Base-by-base conservation (phyloP, 2,113 vertebrate species). In the Morone chrysops region DNA sequence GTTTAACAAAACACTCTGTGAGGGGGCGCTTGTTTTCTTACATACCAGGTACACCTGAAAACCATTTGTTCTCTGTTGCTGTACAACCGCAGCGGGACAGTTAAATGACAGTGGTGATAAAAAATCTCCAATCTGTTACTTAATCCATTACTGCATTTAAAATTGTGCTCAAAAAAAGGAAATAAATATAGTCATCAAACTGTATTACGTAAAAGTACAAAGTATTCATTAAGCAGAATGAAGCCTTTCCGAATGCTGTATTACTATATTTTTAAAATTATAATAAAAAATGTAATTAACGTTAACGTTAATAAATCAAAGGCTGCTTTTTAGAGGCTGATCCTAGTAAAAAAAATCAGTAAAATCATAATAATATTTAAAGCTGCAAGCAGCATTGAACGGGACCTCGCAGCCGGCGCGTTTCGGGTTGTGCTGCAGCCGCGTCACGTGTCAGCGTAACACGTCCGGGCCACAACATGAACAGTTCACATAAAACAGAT, bases 1-100 rank as follows among this genome's bases (percentile, higher is more conserved):
- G 86, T 91, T 92, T 79, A 78, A 86, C 83, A 86, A 72, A 90
- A 56, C 65, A n/a, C 75, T 61, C 66, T 68, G 68, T n/a, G 73
- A 81, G 63, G 31, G 72, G 76, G 14, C 6, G 61, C 81, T 84
- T 89, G 75, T 86, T 90, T 75, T 77, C 47, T 2, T 8, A 60
- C 48, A 16, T n/a, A 71, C 18, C 17, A 12, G 11, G 45, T 60
- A 62, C 62, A 47, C 36, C 41, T 68, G 25, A 81, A 76, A 69
- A 67, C 2, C 70, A 20, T 84, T 71, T 66, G 84, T 83, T 78
- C 53, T 75, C 5, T 31, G 50, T 8, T 40, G 38, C 47, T 22
- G 48, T 48, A 54, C 59, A 68, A 53, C n/a, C 76, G n/a, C 84
- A 1, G 50, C 0, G 62, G 81, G 61, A 77, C 40, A 6, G 13